phyloP scores from a whole-genome alignment of 2,797 vertebrate species.

The Steatocranus sp. region DNA sequence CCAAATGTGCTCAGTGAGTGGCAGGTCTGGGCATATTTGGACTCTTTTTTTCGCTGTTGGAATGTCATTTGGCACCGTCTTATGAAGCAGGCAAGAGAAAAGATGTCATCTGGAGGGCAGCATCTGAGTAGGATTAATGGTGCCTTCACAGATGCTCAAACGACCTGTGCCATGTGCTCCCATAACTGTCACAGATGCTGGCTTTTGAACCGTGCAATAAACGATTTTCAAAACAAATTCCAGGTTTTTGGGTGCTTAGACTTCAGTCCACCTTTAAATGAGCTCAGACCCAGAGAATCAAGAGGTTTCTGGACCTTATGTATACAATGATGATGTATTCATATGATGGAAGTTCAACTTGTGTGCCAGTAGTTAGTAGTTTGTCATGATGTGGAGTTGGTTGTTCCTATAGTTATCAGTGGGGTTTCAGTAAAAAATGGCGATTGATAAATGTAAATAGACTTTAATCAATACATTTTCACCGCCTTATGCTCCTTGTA shows the following conservation, averaged over 20 bases:
- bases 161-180: neutral
- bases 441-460: rapidly evolving
- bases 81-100: neutral
- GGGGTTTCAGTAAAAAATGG: neutral
- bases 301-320: neutral
- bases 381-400: neutral
- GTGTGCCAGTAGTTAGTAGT: neutral
- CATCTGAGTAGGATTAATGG: neutral
- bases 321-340: neutral
- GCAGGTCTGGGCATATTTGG: neutral
- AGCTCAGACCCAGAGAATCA: neutral
- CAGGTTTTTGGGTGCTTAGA: neutral
- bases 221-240: neutral
- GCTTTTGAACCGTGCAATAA: neutral
- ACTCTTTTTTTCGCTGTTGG: neutral
- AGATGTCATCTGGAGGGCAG: neutral
- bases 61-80: neutral
- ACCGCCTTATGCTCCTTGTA: neutral
- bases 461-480: neutral
- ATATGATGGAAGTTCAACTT: neutral
- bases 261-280: neutral
- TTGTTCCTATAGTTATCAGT: neutral
- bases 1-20: neutral
- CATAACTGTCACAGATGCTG: neutral
- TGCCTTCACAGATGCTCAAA: neutral